A percentile compares a stretch with the other conserved stretches of the same genome.
phyloP scores from a whole-genome alignment of 2,797 vertebrate genomes.

The Pseudomugil tenellus region DNA sequence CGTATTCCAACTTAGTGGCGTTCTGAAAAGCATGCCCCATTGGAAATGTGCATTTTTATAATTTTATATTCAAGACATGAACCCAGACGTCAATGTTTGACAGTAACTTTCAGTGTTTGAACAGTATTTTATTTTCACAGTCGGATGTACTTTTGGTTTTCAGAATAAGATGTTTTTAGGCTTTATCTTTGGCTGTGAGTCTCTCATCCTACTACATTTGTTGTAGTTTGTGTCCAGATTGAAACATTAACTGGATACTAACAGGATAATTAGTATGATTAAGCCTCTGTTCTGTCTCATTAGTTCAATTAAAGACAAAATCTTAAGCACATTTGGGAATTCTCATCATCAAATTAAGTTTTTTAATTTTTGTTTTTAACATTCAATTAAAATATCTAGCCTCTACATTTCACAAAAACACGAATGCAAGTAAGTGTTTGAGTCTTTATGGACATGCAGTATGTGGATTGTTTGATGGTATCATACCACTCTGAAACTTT shows the following conservation, averaged over 20 bases:
- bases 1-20: background rate
- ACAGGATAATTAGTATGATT: background rate
- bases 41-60: background rate
- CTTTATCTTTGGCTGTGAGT: background rate
- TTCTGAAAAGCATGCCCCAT: background rate
- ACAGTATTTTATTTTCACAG: background rate
- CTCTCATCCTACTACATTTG: slow-evolving; percentile 1
- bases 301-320: slow-evolving; percentile 1
- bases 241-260: background rate
- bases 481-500: background rate
- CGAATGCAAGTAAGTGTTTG: background rate
- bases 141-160: background rate
- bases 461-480: background rate
- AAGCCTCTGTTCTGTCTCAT: slow-evolving; percentile 7
- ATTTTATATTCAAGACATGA: background rate
- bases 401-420: background rate
- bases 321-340: background rate
- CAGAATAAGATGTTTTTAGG: background rate
- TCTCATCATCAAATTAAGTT: background rate
- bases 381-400: background rate
- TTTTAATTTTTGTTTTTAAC: background rate
- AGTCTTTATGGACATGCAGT: background rate
- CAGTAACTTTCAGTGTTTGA: background rate
- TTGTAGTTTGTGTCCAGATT: background rate
- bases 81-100: slow-evolving; percentile 1